phyloP scores from a whole-genome alignment of 2,797 vertebrate species.

The Prunella strophiata region DNA sequence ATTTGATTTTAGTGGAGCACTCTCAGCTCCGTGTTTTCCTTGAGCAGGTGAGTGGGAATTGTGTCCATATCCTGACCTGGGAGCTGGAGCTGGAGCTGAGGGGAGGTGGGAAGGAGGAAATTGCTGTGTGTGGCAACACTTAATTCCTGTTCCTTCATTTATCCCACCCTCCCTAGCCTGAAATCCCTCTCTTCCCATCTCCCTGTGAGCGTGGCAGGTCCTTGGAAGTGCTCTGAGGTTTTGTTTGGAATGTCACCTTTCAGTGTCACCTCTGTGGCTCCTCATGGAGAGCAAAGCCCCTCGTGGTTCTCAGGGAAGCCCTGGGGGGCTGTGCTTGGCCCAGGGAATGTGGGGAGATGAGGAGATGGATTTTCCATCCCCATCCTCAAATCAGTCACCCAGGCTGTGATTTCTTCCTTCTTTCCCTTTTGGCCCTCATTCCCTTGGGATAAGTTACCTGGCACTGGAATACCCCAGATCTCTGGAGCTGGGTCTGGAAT shows the following conservation, averaged over 20 bases:
- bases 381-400: background rate
- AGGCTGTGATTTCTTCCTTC: background rate
- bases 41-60: background rate
- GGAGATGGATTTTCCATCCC: background rate
- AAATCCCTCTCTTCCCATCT: background rate
- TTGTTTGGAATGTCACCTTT: background rate
- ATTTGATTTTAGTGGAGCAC: background rate
- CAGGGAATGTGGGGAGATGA: background rate
- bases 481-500: background rate
- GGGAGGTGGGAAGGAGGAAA: background rate
- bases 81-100: background rate
- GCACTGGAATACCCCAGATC: background rate
- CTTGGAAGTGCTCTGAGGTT: background rate
- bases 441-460: too few species aligned
- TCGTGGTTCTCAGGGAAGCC: background rate
- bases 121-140: accelerated
- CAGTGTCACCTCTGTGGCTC: background rate
- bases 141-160: background rate
- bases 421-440: background rate
- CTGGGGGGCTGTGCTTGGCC: background rate
- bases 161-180: background rate
- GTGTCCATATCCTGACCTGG: accelerated
- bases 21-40: background rate
- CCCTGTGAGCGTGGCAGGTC: accelerated
- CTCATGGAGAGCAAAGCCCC: background rate